Conservation (phyloP, 2,888 invertebrate genomes). For the Papilio gigon region DNA sequence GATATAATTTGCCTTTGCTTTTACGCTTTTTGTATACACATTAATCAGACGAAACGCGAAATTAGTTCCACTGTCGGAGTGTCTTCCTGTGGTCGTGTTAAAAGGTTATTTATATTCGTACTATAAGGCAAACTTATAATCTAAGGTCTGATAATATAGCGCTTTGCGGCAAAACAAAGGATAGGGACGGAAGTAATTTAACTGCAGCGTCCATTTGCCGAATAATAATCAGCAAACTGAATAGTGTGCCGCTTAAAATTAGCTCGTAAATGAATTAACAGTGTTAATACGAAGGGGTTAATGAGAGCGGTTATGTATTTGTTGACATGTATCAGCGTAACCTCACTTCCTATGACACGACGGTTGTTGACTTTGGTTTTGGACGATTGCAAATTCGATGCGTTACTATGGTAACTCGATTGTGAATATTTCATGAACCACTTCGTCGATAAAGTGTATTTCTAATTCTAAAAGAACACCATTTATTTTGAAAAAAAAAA, state of each 20-base stretch:
- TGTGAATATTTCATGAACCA: neutral
- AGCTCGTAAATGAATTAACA: slow-evolving; percentile 28
- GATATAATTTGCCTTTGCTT: too few relatives aligned
- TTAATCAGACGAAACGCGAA: too few relatives aligned
- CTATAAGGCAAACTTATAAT: too few relatives aligned
- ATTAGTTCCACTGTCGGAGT: too few relatives aligned
- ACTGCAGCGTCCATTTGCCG: slow-evolving; percentile 6
- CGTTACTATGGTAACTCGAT: neutral
- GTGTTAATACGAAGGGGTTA: slow-evolving; percentile 26
- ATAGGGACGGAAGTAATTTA: slow-evolving; percentile 12
- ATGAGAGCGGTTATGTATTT: slow-evolving; percentile 35
- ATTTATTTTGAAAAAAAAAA: neutral
- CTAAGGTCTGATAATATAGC: neutral
- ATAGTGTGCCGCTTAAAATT: slow-evolving; percentile 26
- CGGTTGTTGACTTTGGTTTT: slow-evolving; percentile 6
- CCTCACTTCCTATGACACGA: slow-evolving; percentile 9
- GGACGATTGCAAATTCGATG: slow-evolving; percentile 6
- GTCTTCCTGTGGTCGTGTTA: too few relatives aligned
- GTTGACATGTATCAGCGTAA: slow-evolving; percentile 15
- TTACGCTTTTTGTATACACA: too few relatives aligned
- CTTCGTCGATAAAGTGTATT: too few relatives aligned
- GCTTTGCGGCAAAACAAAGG: neutral
- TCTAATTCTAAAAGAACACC: too few relatives aligned
- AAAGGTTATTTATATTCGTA: too few relatives aligned
- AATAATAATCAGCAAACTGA: slow-evolving; percentile 32